A percentile compares a stretch with the other conserved stretches of the same genome.
Conservation (phyloP, 2,888 invertebrate species). For the Trissolcus japonicus region DNA sequence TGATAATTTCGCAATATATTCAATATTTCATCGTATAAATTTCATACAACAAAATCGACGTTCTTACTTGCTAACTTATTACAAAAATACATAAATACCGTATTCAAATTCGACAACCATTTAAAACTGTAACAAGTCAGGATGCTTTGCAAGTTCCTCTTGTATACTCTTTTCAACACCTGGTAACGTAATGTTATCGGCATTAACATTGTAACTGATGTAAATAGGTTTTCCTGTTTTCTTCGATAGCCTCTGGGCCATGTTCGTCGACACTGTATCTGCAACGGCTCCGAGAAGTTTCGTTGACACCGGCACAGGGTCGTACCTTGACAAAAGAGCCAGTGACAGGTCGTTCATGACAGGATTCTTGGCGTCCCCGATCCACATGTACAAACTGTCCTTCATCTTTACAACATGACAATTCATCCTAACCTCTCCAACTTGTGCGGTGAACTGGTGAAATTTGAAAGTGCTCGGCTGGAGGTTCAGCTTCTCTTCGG, state of each 20-base stretch:
- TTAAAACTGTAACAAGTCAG: slow-evolving; percentile 64
- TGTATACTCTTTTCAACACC: slow-evolving; percentile 69
- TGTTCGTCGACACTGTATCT: slow-evolving; percentile 67
- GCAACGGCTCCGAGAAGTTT: slow-evolving; percentile 71
- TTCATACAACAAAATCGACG: not conserved
- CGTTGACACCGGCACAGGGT: slow-evolving; percentile 66
- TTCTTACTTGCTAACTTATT: not conserved
- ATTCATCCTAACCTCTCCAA: slow-evolving; percentile 65
- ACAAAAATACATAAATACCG: not conserved
- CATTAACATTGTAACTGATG: slow-evolving; percentile 73
- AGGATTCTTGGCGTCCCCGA: slow-evolving; percentile 67
- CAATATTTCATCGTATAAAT: too few species aligned
- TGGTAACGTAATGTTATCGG: slow-evolving; percentile 64
- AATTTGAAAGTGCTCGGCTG: slow-evolving; percentile 67
- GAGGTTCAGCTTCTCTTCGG: slow-evolving; percentile 37
- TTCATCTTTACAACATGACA: slow-evolving; percentile 73
- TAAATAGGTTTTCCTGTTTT: slow-evolving; percentile 72
- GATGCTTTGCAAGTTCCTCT: slow-evolving; percentile 68
- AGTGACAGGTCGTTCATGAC: slow-evolving; percentile 71
- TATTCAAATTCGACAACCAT: not conserved
- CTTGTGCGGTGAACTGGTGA: slow-evolving; percentile 65
- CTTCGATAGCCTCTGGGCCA: slow-evolving; percentile 72
- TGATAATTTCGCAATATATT: too few species aligned
- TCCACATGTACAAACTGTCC: slow-evolving; percentile 73
- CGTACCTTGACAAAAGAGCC: slow-evolving; percentile 68